Conservation (phyloP, 2,888 invertebrate species). For the Brachypalpus laphriformis region DNA sequence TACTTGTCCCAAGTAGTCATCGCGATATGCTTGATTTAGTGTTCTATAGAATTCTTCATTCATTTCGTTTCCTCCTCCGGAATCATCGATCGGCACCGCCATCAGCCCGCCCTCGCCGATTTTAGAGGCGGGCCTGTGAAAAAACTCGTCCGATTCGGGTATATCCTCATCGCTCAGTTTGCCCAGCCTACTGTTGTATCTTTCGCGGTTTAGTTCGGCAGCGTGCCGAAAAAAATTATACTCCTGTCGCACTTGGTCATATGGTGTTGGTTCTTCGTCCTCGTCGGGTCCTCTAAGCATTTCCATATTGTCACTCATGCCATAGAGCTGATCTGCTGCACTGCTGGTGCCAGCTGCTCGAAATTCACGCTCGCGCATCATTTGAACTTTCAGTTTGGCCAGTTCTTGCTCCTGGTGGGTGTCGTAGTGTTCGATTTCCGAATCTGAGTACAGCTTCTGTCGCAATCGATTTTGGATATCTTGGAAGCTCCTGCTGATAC, state of each 20-base stretch:
- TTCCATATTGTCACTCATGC: slow-evolving; percentile 68
- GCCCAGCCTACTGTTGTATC: slow-evolving; percentile 49
- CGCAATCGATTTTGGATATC: slow-evolving; percentile 56
- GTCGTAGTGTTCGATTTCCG: slow-evolving; percentile 76
- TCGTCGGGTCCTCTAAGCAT: slow-evolving; percentile 36
- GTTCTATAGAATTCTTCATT: slow-evolving; percentile 95
- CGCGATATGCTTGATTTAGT: slow-evolving; percentile 93
- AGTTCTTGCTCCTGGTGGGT: slow-evolving; percentile 76
- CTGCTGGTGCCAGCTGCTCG: slow-evolving; percentile 75
- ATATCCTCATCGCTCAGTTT: slow-evolving; percentile 67
- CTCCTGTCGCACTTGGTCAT: slow-evolving; percentile 71
- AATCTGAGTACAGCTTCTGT: slow-evolving; percentile 76
- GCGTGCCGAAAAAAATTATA: slow-evolving; percentile 78
- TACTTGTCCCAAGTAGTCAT: slow-evolving; percentile 84
- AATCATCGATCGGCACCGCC: slow-evolving; percentile 79
- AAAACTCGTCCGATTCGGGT: slow-evolving; percentile 78
- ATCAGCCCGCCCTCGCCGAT: slow-evolving; percentile 77
- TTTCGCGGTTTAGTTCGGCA: slow-evolving; percentile 76
- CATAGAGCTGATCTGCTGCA: slow-evolving; percentile 15
- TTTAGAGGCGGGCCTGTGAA: slow-evolving; percentile 80
- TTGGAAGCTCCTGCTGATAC: slow-evolving; percentile 45
- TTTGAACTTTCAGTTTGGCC: slow-evolving; percentile 77
- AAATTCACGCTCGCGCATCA: slow-evolving; percentile 78
- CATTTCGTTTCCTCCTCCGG: slow-evolving; percentile 84
- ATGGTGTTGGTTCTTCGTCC: slow-evolving; percentile 30